A percentile compares a stretch with the other conserved stretches of the same genome.
phyloP scores from a whole-genome alignment of 2,113 vertebrate species.

The Crotalus helleri region DNA sequence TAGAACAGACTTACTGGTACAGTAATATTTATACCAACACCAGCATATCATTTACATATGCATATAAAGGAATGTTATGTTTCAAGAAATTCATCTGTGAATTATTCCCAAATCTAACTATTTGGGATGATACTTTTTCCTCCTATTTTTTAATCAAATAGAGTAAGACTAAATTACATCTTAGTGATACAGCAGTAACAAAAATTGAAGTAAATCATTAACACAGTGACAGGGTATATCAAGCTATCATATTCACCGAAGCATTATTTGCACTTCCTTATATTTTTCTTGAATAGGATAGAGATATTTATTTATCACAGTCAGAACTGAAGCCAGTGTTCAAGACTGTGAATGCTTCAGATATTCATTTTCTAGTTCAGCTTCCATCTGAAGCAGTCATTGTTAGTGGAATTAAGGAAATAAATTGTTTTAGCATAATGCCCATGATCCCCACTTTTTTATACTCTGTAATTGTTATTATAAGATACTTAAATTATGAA shows the following conservation, averaged over 20 bases:
- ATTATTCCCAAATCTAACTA: constrained; percentile 27
- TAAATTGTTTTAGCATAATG: constrained; percentile 48
- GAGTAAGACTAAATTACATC: constrained; percentile 16
- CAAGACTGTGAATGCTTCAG: not conserved
- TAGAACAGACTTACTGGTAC: constrained; percentile 39
- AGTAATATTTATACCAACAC: constrained; percentile 45
- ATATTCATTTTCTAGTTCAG: constrained; percentile 32
- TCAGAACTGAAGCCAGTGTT: constrained; percentile 23
- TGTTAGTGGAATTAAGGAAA: not conserved
- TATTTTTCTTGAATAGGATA: constrained; percentile 21
- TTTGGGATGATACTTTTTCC: constrained; percentile 43
- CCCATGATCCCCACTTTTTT: constrained; percentile 59
- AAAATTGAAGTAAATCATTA: constrained; percentile 25
- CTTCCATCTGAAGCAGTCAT: constrained; percentile 14
- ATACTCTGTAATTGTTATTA: constrained; percentile 41
- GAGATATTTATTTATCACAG: constrained; percentile 1
- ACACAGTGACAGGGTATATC: constrained; percentile 33
- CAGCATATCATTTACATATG: constrained; percentile 39
- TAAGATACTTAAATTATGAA: constrained; percentile 57
- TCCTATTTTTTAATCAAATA: not conserved
- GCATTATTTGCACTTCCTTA: not conserved
- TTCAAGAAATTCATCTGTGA: constrained; percentile 35
- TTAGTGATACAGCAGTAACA: constrained; percentile 54
- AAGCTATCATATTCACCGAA: not conserved
- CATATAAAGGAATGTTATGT: constrained; percentile 50